Conservation (phyloP, 2,113 vertebrate species). For the Chamaetylas fuelleborni region DNA sequence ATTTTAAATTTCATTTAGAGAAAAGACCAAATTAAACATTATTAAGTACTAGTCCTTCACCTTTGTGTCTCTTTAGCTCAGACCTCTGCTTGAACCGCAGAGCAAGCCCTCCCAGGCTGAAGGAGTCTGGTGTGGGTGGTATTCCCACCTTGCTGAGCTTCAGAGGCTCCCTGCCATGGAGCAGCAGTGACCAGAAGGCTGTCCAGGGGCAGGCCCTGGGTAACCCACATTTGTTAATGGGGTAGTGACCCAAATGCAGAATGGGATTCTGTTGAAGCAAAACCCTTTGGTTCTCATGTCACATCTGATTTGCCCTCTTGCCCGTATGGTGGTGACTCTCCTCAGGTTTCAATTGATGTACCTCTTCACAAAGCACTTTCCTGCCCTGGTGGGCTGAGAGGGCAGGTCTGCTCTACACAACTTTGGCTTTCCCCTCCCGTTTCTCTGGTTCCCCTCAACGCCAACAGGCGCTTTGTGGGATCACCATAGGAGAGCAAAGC, state of each 20-base stretch:
- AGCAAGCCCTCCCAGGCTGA: background rate
- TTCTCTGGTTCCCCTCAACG: background rate
- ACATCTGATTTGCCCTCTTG: background rate
- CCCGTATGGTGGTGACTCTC: background rate
- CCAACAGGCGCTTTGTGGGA: background rate
- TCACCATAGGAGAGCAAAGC: background rate
- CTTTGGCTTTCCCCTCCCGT: background rate
- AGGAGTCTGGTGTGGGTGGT: background rate
- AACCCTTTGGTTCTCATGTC: background rate
- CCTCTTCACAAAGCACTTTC: background rate
- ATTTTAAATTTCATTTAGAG: background rate
- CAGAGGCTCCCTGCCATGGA: background rate
- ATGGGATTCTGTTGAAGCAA: background rate
- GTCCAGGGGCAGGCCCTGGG: background rate
- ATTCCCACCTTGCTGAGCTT: background rate
- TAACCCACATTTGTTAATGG: background rate
- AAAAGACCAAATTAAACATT: background rate
- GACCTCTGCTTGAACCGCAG: background rate
- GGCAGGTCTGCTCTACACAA: background rate
- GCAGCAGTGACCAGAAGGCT: no score
- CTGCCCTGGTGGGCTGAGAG: background rate
- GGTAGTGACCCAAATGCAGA: fast-evolving
- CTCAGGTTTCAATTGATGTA: background rate
- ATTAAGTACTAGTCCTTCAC: background rate
- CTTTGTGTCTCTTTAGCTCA: background rate